Conservation (phyloP, 2,113 vertebrate genomes). For the Burhinus oedicnemus region DNA sequence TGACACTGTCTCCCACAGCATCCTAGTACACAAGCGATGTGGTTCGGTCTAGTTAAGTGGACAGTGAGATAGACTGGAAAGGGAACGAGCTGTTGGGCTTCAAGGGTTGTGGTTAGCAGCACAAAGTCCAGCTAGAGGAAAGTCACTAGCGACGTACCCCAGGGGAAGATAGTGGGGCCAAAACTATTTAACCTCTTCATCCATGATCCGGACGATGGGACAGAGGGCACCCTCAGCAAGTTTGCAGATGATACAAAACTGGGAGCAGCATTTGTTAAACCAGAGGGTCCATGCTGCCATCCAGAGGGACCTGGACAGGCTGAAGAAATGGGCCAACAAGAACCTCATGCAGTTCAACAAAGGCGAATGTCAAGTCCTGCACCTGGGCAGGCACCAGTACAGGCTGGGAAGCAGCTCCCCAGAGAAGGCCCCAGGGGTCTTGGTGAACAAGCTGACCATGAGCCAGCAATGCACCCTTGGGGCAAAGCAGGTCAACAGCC, state of each 20-base stretch:
- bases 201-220: not conserved
- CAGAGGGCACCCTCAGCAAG: not conserved
- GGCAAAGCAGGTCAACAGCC: not conserved
- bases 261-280: not conserved
- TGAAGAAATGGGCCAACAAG: not conserved
- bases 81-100: not conserved
- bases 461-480: not conserved
- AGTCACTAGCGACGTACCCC: too few relatives aligned
- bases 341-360: not conserved
- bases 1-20: not conserved
- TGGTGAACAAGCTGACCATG: not conserved
- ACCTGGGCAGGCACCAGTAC: not conserved
- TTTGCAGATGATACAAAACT: not conserved
- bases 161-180: not conserved
- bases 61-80: not conserved
- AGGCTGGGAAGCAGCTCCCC: not conserved
- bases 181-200: not conserved
- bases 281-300: not conserved
- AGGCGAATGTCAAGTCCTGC: not conserved
- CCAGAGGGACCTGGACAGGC: not conserved
- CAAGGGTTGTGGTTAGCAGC: not conserved
- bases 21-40: not conserved
- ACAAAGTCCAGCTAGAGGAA: not conserved
- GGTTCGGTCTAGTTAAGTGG: not conserved
- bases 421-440: not conserved